Evolutionary conservation across 2,797 vertebrate species (phyloP), one percentile per base, ranked within the genome.

Genomic region (Pelobates cultripes): DNA sequence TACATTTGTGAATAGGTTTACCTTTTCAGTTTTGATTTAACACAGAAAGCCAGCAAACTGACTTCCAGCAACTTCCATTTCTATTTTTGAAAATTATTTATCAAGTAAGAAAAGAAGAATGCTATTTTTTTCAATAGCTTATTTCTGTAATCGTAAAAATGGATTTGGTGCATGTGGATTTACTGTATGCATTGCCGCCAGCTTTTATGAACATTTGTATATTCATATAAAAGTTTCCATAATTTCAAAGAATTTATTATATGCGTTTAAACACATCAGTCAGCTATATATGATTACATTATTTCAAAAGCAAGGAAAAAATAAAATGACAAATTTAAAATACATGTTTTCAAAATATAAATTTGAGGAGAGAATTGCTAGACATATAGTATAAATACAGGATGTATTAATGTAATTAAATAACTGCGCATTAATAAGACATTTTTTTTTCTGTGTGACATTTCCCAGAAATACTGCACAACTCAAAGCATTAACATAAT

Each of bases 41-140:
- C 6, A 14, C 61, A 14, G 6, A 4, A 40, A 64, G 61, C 61
- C 10, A 6, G 61, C 5, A 64, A 28, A 28, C 28, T 28, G 28
- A 28, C 28, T 64, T 6, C 10, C 55, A 57, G 55, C 28, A 28
- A 28, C 8, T 57, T 15, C 55, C 55, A 57, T 57, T 57, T 57
- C 55, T 12, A 57, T 64, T 64, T n/a, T 28, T 2, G 61, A 64
- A 42, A 70, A 78, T 60, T 71, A 55, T 45, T 10, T 43, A 77
- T 78, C 77, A 78, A 78, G 43, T 78, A 78, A 45, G 55, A 57
- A 78, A 78, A 70, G 77, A 67, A 70, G 70, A 78, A 28, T 28
- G 28, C 28, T 28, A 28, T 1, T 28, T 78, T 12, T 61, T 75
- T 45, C 43, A 53, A 44, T 61, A 42, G 55, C 68, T 70, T 71